Conservation (phyloP, 1,140 invertebrate genomes). For the Drosophila mojavensis region DNA sequence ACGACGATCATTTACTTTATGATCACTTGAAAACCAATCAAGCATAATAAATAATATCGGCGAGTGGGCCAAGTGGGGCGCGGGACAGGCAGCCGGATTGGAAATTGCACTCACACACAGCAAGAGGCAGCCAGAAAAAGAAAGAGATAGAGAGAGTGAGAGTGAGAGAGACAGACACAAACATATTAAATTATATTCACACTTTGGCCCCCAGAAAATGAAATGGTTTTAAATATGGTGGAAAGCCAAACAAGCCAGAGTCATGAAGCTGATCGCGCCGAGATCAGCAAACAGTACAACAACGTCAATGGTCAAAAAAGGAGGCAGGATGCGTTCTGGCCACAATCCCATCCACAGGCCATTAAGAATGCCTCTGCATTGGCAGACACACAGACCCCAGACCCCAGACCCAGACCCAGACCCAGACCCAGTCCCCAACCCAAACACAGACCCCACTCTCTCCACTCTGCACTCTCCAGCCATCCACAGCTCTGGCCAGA, state of each 20-base stretch:
- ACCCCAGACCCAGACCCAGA: slow-evolving; percentile 10
- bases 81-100: slow-evolving; percentile 69
- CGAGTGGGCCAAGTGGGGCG: slow-evolving; percentile 1
- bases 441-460: not conserved
- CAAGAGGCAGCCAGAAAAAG: not conserved
- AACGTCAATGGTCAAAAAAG: slow-evolving; percentile 20
- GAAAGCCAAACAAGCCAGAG: slow-evolving; percentile 65
- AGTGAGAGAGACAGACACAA: not conserved
- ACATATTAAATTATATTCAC: slow-evolving; percentile 84
- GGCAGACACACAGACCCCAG: slow-evolving; percentile 52
- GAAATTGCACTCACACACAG: slow-evolving; percentile 66
- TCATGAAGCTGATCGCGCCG: slow-evolving; percentile 42
- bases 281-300: slow-evolving; percentile 59
- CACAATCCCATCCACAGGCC: slow-evolving; percentile 26
- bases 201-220: slow-evolving; percentile 82
- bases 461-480: not conserved
- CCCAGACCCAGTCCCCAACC: not conserved
- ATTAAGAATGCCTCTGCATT: slow-evolving; percentile 44
- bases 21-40: slow-evolving; percentile 84
- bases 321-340: slow-evolving; percentile 62
- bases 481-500: slow-evolving; percentile 25
- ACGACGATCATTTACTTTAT: slow-evolving; percentile 83
- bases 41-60: slow-evolving; percentile 83
- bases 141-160: not conserved
- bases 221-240: slow-evolving; percentile 72